A percentile compares a stretch with the other conserved stretches of the same genome.
Evolutionary conservation across 2,888 invertebrate genomes (phyloP).

Genomic region (Entomobrya multifasciata): DNA sequence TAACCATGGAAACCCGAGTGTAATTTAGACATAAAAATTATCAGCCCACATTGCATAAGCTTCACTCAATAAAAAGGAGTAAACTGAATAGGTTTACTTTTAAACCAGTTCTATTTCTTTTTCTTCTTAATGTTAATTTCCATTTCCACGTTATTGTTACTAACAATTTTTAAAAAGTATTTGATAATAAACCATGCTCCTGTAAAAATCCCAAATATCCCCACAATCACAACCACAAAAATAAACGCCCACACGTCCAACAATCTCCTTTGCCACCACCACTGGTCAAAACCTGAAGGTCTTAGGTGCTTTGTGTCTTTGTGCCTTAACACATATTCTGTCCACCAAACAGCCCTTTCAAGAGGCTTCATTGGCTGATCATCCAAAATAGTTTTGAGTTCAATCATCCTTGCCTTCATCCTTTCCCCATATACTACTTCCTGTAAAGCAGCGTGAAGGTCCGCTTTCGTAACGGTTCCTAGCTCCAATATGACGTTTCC

Average conservation of each 20-base stretch:
- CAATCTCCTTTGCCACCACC: constrained; percentile 64
- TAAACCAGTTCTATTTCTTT: no score
- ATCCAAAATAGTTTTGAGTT: constrained; percentile 33
- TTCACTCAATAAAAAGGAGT: no score
- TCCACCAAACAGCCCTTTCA: constrained; percentile 55
- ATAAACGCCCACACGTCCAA: constrained; percentile 67
- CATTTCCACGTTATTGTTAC: no score
- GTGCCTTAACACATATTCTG: constrained; percentile 67
- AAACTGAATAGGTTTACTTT: no score
- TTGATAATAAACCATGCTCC: no score
- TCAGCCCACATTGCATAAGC: no score
- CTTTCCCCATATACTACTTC: constrained; percentile 13
- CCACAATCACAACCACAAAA: not conserved
- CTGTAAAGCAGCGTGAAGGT: constrained; percentile 48
- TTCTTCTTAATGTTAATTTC: no score
- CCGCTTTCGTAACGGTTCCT: constrained; percentile 18
- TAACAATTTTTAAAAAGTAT: no score
- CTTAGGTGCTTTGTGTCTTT: constrained; percentile 52
- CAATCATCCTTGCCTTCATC: constrained; percentile 7
- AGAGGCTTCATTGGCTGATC: constrained; percentile 42
- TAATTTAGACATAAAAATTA: no score
- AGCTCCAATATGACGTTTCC: constrained; percentile 62
- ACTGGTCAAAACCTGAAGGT: constrained; percentile 41
- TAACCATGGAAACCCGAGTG: no score
- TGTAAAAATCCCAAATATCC: constrained; percentile 40